Evolutionary conservation across 2,113 vertebrate species (phyloP).

Genomic region (Columba janthina): DNA sequence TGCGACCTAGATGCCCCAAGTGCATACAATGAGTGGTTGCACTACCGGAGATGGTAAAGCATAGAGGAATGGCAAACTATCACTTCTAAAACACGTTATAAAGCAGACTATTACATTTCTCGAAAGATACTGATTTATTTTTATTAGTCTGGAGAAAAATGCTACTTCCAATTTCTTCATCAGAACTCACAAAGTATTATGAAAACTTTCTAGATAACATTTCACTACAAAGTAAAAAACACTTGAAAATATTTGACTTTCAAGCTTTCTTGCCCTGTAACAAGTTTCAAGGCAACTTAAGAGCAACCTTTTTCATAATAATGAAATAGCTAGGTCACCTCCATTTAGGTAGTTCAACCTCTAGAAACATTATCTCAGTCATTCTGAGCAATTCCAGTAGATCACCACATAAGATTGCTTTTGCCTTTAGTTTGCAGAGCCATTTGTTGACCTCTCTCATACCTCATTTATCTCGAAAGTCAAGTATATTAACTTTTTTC

Average conservation of each 20-base stretch:
- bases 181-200: background rate
- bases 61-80: accelerated
- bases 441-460: background rate
- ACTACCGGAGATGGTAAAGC: background rate
- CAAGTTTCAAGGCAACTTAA: background rate
- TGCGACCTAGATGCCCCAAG: background rate
- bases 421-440: background rate
- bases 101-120: background rate
- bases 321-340: background rate
- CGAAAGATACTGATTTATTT: background rate
- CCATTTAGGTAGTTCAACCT: background rate
- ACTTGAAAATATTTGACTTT: background rate
- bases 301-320: background rate
- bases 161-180: background rate
- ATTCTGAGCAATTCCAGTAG: accelerated
- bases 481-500: background rate
- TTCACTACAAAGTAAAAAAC: background rate
- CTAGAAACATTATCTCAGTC: background rate
- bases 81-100: background rate
- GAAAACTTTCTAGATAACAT: background rate
- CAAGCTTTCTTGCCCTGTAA: background rate
- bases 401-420: background rate
- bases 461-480: background rate
- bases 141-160: background rate
- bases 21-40: background rate